phyloP scores from a whole-genome alignment of 2,888 invertebrate species.

The Rhagonycha lutea region DNA sequence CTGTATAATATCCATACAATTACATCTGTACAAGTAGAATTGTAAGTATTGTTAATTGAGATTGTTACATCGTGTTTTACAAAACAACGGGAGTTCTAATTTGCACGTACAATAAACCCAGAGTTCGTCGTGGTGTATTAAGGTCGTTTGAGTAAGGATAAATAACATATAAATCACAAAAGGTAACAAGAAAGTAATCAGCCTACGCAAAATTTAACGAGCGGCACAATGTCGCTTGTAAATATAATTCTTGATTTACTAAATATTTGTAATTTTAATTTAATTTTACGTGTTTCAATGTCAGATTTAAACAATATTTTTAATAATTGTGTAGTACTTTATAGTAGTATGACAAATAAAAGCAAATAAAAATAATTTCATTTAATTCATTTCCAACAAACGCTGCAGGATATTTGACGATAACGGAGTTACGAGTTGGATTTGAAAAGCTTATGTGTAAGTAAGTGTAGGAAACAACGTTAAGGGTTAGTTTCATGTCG shows the following conservation, averaged over 20 bases:
- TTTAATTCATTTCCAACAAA: background rate
- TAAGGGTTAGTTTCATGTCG: background rate
- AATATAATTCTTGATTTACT: background rate
- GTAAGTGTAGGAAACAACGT: background rate
- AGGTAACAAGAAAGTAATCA: background rate
- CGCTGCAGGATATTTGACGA: background rate
- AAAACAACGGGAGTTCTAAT: background rate
- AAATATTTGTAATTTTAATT: background rate
- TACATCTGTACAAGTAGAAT: background rate
- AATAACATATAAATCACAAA: background rate
- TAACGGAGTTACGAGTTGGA: background rate
- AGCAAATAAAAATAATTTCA: background rate
- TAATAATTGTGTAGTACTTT: background rate
- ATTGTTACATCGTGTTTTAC: background rate
- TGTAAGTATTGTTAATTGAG: background rate
- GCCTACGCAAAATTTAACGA: background rate
- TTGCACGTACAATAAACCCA: background rate
- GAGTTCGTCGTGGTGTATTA: background rate
- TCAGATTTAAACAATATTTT: background rate
- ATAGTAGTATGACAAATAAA: background rate
- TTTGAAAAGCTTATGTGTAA: background rate
- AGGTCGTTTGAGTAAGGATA: background rate
- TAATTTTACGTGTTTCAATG: background rate
- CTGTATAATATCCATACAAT: background rate
- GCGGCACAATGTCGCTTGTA: background rate